Conservation (phyloP, 2,797 vertebrate genomes). For the Cynopterus sphinx region DNA sequence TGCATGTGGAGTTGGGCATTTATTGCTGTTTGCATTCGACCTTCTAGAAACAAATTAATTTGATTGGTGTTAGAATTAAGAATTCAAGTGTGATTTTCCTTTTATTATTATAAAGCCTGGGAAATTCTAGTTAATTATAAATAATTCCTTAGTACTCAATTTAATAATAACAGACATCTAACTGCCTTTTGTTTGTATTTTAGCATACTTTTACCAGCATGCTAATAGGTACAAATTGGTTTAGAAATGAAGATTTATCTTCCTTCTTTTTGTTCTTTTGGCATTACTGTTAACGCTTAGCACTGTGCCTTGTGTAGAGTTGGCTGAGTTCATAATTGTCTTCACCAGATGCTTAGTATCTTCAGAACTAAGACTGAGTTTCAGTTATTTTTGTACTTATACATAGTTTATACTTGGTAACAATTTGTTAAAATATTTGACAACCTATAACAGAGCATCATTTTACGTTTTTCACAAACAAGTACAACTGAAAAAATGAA, state of each 20-base stretch:
- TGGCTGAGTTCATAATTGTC: background rate
- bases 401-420: background rate
- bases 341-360: background rate
- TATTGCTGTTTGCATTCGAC: background rate
- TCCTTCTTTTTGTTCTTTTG: background rate
- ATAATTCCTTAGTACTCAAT: background rate
- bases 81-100: background rate
- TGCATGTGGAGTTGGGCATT: background rate
- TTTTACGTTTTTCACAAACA: slow-evolving; percentile 45
- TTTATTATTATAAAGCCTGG: background rate
- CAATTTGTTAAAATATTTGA: background rate
- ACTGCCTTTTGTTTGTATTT: background rate
- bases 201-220: background rate
- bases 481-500: background rate
- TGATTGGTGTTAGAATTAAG: slow-evolving; percentile 41
- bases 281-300: background rate
- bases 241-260: background rate
- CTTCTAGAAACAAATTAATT: slow-evolving; percentile 44
- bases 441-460: background rate
- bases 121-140: background rate
- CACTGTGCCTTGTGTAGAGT: background rate
- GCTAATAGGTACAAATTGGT: background rate
- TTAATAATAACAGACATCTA: slow-evolving; percentile 27
- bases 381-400: background rate
- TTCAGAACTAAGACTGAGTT: background rate